phyloP scores from a whole-genome alignment of 2,113 vertebrate genomes.

The Lepidothrix coronata region DNA sequence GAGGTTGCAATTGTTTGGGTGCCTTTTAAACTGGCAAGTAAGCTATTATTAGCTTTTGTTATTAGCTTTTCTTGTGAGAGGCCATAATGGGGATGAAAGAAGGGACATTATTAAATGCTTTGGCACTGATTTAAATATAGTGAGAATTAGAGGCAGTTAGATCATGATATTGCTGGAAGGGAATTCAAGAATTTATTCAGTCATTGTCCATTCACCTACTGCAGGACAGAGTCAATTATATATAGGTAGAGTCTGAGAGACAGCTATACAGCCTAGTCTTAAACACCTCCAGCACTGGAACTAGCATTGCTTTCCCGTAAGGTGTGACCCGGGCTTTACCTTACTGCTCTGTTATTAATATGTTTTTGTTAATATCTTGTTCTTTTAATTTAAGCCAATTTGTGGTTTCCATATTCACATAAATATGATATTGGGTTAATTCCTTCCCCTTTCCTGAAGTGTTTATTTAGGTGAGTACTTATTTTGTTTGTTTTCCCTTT shows the following conservation, averaged over 20 bases:
- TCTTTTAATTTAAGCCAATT: neutral
- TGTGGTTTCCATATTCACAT: neutral
- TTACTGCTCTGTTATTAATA: neutral
- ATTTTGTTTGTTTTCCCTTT: neutral
- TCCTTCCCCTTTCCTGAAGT: neutral
- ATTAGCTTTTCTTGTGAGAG: slow-evolving; percentile 26
- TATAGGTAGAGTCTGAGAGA: neutral
- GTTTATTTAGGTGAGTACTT: neutral
- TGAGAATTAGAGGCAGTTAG: neutral
- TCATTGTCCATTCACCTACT: neutral
- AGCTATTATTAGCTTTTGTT: slow-evolving; percentile 59
- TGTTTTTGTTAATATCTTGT: neutral
- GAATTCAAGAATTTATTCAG: neutral
- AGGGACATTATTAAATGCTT: neutral
- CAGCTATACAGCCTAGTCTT: neutral
- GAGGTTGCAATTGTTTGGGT: neutral
- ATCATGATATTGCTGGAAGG: neutral
- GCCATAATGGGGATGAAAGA: neutral
- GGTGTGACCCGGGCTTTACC: neutral
- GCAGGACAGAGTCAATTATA: neutral
- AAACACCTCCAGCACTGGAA: neutral
- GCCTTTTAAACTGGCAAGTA: neutral
- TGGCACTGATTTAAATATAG: neutral
- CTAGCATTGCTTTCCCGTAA: neutral
- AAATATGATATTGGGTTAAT: neutral